A percentile compares a stretch with the other conserved stretches of the same genome.
phyloP scores from a whole-genome alignment of 2,797 vertebrate species.

The Xiphorhynchus erythropygius region DNA sequence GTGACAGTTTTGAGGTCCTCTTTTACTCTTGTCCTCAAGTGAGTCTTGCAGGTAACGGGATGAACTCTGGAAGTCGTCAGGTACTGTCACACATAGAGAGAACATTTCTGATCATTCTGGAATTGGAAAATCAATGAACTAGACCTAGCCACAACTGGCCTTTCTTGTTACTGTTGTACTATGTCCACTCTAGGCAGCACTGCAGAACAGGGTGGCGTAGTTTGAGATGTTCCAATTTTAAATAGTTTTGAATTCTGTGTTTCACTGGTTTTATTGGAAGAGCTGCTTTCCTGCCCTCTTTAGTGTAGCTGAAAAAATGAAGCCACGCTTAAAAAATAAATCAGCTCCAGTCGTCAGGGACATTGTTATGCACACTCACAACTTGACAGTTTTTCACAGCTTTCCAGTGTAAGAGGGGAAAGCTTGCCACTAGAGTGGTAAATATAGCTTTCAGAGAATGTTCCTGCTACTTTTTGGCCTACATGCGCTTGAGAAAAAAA shows the following conservation, averaged over 20 bases:
- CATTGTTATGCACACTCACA: slow-evolving; percentile 53
- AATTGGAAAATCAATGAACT: not conserved
- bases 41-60: not conserved
- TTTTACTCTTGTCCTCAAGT: not conserved
- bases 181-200: not conserved
- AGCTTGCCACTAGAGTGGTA: slow-evolving; percentile 30
- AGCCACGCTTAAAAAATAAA: slow-evolving; percentile 65
- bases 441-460: slow-evolving; percentile 37
- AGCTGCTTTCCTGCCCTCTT: not conserved
- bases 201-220: not conserved
- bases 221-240: not conserved
- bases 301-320: slow-evolving; percentile 44
- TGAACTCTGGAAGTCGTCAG: not conserved
- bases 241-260: not conserved
- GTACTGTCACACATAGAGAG: not conserved
- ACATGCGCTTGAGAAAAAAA: not conserved
- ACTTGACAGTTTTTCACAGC: slow-evolving; percentile 61
- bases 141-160: not conserved
- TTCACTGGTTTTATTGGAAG: slow-evolving; percentile 6
- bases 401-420: slow-evolving; percentile 56
- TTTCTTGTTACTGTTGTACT: not conserved
- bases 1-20: not conserved
- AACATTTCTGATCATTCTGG: not conserved
- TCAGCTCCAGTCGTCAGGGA: not conserved
- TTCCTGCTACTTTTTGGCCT: slow-evolving; percentile 45